Evolutionary conservation across 2,113 vertebrate species (phyloP), one percentile per base, ranked within the genome.

Genomic region (Microcebus murinus): DNA sequence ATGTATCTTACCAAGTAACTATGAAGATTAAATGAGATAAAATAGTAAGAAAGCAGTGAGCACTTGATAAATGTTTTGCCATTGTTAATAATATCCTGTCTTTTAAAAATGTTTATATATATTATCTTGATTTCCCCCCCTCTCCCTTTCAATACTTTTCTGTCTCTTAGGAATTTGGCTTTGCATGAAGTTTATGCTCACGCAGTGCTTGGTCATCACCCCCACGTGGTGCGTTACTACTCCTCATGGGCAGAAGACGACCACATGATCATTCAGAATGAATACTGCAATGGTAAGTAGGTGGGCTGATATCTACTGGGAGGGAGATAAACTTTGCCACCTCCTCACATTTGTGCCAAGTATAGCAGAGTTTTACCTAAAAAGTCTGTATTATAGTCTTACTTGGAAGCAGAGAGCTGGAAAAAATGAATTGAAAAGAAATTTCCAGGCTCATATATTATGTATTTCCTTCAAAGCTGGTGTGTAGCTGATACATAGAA

Each of bases 241-340:
- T 99, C 99, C 0, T 99, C 99, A 0, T 99, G 99, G 99, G 99
- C 99, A 8, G 99, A 99, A 95, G 99, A 99, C 0, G 98, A 99
- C 76, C 99, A 99, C 96, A 99, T 99, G 99, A 98, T 99, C 83
- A 99, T 99, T 97, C 99, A 99, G 96, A 99, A 99, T 20, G 99
- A 99, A 23, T 99, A 99, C 96, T 99, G 99, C 97, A 99, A 99
- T 18, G 99, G 99, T 99, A 97, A 97, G 99, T 90, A n/a, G 20
- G 61, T 4, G 17, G 10, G 14, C 3, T 10, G 1, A 1, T 23
- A 10, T 20, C 55, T 25, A 1, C 0, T 0, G 11, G 50, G 65
- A 90, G 21, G 48, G 18, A 81, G 27, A 36, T 42, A 52, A 79
- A 65, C 61, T 63, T 45, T 52, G 21, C 34, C 45, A 52, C 36